Evolutionary conservation across 2,888 invertebrate genomes (phyloP).

Genomic region (Spatulosminthurus flaviceps): DNA sequence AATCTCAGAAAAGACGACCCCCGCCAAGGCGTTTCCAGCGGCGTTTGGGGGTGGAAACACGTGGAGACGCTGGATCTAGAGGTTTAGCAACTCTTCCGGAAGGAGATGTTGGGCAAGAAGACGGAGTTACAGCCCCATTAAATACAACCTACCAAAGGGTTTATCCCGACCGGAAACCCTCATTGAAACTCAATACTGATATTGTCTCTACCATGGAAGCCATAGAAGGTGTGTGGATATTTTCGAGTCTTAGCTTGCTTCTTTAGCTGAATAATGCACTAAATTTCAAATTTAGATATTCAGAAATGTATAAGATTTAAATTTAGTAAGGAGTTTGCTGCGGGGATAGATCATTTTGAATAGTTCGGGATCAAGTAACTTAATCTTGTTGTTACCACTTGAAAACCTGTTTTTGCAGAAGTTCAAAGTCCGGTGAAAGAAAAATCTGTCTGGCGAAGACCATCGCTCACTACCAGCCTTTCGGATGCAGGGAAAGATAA

Average conservation of each 20-base stretch:
- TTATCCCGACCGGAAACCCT: constrained; percentile 82
- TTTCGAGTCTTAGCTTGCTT: no score
- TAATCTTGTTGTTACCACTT: no score
- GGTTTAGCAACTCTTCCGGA: constrained; percentile 81
- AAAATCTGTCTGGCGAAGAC: constrained; percentile 80
- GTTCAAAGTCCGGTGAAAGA: constrained; percentile 76
- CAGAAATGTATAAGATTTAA: no score
- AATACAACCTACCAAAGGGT: constrained; percentile 71
- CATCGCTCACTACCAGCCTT: constrained; percentile 68
- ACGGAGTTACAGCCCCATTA: constrained; percentile 54
- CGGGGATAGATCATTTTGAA: no score
- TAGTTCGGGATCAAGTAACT: no score
- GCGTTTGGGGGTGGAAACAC: constrained; percentile 66
- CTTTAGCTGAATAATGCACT: no score
- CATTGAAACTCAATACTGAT: constrained; percentile 79
- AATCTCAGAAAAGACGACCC: constrained; percentile 77
- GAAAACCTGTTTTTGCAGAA: constrained; percentile 68
- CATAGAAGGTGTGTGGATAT: constrained; percentile 83
- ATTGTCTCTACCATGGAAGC: constrained; percentile 86
- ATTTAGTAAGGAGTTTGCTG: no score
- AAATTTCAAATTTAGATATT: no score
- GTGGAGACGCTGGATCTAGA: constrained; percentile 74
- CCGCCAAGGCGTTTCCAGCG: constrained; percentile 62
- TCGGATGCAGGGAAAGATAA: constrained; percentile 20
- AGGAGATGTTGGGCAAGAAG: constrained; percentile 70